phyloP scores from a whole-genome alignment of 2,888 invertebrate species.

The Sinhomidia bicolor region DNA sequence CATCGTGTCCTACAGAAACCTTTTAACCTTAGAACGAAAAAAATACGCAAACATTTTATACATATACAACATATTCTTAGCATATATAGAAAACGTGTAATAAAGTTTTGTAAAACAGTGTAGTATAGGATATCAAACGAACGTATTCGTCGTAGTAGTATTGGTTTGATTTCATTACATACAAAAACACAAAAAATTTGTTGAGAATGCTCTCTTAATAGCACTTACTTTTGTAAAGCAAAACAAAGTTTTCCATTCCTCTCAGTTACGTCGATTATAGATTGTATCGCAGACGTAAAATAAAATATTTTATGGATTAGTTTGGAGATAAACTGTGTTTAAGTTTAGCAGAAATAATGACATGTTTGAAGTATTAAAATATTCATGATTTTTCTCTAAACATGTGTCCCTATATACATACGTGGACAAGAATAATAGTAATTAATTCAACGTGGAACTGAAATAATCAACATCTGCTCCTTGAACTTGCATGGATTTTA shows the following conservation, averaged over 20 bases:
- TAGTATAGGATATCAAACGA: neutral
- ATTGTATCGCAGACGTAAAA: neutral
- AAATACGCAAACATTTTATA: neutral
- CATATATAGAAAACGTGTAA: neutral
- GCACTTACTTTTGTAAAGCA: neutral
- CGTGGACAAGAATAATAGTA: neutral
- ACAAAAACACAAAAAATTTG: too few relatives aligned
- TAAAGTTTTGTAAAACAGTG: neutral
- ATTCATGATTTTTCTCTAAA: neutral
- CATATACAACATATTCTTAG: neutral
- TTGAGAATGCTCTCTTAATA: too few relatives aligned
- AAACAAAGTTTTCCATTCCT: neutral
- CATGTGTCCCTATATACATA: too few relatives aligned
- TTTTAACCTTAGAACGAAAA: neutral
- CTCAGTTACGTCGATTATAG: too few relatives aligned
- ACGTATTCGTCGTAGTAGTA: neutral
- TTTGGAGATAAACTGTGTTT: neutral
- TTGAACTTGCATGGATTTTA: neutral
- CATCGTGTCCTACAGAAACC: neutral
- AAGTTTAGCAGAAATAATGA: neutral
- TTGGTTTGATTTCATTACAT: too few relatives aligned
- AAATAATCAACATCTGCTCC: neutral
- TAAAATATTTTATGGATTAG: constrained; percentile 12
- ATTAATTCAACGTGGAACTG: neutral
- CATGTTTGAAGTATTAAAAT: neutral